These are phyloP conservation scores for Mus caroli DNA, from an alignment of 2,797 vertebrate genomes.

Conservation along the genomic window DNA sequence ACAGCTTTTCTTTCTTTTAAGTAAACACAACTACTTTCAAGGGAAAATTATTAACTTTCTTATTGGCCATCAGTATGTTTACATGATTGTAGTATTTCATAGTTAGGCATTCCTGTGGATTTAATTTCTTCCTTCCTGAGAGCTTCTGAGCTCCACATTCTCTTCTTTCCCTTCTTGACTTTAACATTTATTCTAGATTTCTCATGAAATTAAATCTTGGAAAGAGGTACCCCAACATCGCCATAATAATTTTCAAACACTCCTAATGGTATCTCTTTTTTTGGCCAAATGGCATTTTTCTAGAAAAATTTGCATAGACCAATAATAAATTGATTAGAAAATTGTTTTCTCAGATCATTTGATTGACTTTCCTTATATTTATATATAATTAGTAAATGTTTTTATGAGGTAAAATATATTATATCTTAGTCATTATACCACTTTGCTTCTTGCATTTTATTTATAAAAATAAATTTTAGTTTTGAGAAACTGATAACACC, in stretches of 20 bases:
- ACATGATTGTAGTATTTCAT: background rate
- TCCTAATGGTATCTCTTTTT: background rate
- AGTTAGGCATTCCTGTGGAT: background rate
- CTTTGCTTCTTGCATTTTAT: background rate
- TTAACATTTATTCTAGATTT: background rate
- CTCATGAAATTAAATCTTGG: background rate
- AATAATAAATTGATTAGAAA: background rate
- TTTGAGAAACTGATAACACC: background rate
- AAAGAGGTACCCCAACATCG: background rate
- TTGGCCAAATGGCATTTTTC: background rate
- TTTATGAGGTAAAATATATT: background rate
- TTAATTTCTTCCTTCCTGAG: fast-evolving
- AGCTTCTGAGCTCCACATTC: background rate
- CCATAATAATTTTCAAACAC: background rate
- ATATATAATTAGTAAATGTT: background rate
- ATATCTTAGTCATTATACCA: background rate
- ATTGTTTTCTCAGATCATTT: background rate
- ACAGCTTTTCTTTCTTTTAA: background rate
- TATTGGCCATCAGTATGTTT: background rate
- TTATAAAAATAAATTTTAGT: background rate
- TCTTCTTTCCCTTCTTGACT: background rate
- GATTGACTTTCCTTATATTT: background rate
- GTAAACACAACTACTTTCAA: background rate
- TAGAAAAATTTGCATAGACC: background rate
- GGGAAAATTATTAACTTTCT: background rate